Evolutionary conservation across 2,888 invertebrate genomes (phyloP), one percentile per base, ranked within the genome.

Genomic region (Chalcosyrphus nemorum): DNA sequence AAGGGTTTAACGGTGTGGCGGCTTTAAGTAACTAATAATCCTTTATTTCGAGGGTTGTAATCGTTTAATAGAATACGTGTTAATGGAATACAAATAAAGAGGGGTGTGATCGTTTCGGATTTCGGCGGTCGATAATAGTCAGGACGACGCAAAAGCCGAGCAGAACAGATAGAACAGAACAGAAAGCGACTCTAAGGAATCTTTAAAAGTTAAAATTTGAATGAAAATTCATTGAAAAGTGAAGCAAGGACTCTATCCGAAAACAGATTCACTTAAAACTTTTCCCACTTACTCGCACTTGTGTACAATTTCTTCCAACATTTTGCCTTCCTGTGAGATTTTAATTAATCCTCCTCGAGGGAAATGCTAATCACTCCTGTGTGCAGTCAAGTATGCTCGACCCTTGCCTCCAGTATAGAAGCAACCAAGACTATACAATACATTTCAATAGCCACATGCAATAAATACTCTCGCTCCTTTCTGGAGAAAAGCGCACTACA

Each of bases 11-110:
- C 32, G 52, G 57, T 70, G 78, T n/a, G 82, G 78, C 77, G 72
- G 41, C 43, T 54, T 75, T 80, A 75, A 84, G 70, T 75, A 70
- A 78, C 84, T 78, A 78, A 84, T 84, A 84, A 84, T 84, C 78
- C 56, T 70, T 84, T 74, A 63, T 80, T 63, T 57, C 24, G 9
- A 59, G 70, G 74, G 74, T 70, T 70, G 74, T 57, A 65, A 74
- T 61, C 78, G 57, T 70, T 84, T 75, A 75, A 74, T 65, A 65
- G 50, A 75, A 75, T 84, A 84, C 84, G 84, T 84, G 84, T 70
- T 68, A 68, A 72, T 72, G 41, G 72, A 43, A 56, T n/a, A 45
- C 35, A 77, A 54, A 15, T 9, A 9, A 32, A 32, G 9, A 57
- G 11, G 57, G 50, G 57, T 45, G 9, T 4, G 27, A 24, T 59